A percentile compares a stretch with the other conserved stretches of the same genome.
phyloP scores from a whole-genome alignment of 37 sponge, comb jelly and placozoan genomes.

The Ephydatia muelleri region DNA sequence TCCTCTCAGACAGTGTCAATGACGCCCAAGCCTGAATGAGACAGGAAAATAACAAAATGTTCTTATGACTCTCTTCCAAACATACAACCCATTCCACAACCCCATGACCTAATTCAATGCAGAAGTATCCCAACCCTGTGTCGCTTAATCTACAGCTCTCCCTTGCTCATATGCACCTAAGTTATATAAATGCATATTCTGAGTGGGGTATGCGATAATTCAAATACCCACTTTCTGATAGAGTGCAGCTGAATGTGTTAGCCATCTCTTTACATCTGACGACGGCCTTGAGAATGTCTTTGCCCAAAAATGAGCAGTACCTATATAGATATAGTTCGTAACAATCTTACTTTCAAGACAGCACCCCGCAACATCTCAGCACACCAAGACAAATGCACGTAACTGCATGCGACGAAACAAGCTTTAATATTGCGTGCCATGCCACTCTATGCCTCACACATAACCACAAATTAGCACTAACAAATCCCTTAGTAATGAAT shows the following conservation, averaged over 20 bases:
- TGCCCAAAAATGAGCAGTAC: not conserved
- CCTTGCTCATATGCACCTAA: slow-evolving; percentile 94
- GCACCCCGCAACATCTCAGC: slow-evolving; percentile 36
- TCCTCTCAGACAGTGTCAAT: slow-evolving; percentile 95
- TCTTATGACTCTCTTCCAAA: not conserved
- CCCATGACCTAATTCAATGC: not conserved
- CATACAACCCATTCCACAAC: not conserved
- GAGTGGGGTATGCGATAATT: not conserved
- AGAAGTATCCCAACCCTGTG: not conserved
- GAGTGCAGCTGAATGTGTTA: slow-evolving; percentile 14
- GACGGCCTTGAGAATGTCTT: not conserved
- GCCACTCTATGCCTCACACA: too few relatives aligned
- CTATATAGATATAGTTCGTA: not conserved
- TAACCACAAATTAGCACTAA: too few relatives aligned
- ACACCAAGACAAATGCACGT: not conserved
- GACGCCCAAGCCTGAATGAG: slow-evolving; percentile 68
- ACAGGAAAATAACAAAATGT: not conserved
- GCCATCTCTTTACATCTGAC: slow-evolving; percentile 18
- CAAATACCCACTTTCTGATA: slow-evolving; percentile 23
- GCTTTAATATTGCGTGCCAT: too few relatives aligned
- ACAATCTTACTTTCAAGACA: slow-evolving; percentile 15
- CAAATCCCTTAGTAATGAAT: too few relatives aligned
- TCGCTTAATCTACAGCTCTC: slow-evolving; percentile 42
- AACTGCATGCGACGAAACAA: not conserved
- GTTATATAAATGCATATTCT: not conserved